Conservation (phyloP, 2,797 vertebrate genomes). For the Heteromormyrus szaboi region DNA sequence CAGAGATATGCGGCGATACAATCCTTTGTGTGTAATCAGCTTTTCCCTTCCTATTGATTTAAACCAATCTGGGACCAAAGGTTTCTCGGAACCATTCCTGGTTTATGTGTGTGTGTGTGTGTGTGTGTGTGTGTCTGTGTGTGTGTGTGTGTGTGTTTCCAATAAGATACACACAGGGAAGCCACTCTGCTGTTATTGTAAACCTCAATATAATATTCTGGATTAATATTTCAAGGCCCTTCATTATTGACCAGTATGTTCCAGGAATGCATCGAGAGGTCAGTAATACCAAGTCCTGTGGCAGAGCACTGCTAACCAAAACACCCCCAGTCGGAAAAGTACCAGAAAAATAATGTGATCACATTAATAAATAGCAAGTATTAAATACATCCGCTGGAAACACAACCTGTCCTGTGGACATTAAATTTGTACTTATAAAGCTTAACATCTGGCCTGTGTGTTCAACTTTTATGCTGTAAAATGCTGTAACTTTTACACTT, state of each 20-base stretch:
- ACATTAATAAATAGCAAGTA: neutral
- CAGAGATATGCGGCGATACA: neutral
- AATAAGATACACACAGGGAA: slow-evolving; percentile 52
- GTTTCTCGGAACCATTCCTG: slow-evolving; percentile 45
- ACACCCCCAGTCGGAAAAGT: neutral
- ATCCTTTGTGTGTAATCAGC: neutral
- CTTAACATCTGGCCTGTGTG: neutral
- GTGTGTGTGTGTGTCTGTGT: neutral
- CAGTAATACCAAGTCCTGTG: slow-evolving; percentile 21
- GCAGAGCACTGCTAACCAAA: neutral
- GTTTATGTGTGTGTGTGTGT: slow-evolving; percentile 26
- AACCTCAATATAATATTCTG: slow-evolving; percentile 52
- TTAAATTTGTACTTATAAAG: neutral
- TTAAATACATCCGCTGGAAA: neutral
- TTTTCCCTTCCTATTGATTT: neutral
- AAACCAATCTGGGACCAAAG: slow-evolving; percentile 14
- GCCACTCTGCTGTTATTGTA: slow-evolving; percentile 54
- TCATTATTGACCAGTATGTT: slow-evolving; percentile 59
- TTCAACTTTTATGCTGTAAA: neutral
- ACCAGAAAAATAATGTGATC: neutral
- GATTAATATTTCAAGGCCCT: slow-evolving; percentile 67
- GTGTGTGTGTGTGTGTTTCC: slow-evolving; percentile 22
- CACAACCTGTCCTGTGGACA: neutral
- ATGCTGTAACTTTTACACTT: neutral
- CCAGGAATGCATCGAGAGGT: slow-evolving; percentile 57